A percentile compares a stretch with the other conserved stretches of the same genome.
Evolutionary conservation across 1,140 invertebrate species (phyloP).

Genomic region (Ganaspis sp.): DNA sequence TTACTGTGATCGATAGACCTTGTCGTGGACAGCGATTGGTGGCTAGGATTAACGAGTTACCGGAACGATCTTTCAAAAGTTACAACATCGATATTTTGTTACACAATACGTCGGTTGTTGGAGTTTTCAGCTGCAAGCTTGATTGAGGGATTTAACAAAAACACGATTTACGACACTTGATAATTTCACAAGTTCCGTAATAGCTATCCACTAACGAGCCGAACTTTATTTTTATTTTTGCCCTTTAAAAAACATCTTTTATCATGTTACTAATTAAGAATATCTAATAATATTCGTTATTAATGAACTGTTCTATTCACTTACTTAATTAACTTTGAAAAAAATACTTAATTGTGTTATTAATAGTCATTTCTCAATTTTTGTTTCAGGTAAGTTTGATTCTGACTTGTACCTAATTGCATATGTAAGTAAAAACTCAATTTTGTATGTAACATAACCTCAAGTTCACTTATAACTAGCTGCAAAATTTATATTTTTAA

Average conservation of each 20-base stretch:
- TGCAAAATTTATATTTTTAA: too few relatives aligned
- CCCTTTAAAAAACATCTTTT: too few relatives aligned
- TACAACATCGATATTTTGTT: neutral
- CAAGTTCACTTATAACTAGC: too few relatives aligned
- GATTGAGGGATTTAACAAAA: neutral
- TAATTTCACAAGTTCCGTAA: too few relatives aligned
- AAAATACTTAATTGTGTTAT: too few relatives aligned
- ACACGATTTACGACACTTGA: neutral
- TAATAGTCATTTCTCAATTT: neutral
- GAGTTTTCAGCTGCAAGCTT: neutral
- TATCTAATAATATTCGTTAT: too few relatives aligned
- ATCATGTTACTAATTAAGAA: too few relatives aligned
- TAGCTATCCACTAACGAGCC: too few relatives aligned
- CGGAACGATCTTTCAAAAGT: neutral
- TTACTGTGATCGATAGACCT: constrained; percentile 24
- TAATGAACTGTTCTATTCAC: too few relatives aligned
- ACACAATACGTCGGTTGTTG: neutral
- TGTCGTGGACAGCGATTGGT: constrained; percentile 4
- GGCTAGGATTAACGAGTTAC: neutral
- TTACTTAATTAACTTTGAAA: too few relatives aligned
- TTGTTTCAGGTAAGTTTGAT: neutral
- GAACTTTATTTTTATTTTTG: too few relatives aligned
- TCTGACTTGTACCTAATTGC: neutral
- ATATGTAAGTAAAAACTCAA: neutral
- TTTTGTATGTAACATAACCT: too few relatives aligned